Conservation (phyloP, 2,888 invertebrate genomes). For the Ennomos erosarius region DNA sequence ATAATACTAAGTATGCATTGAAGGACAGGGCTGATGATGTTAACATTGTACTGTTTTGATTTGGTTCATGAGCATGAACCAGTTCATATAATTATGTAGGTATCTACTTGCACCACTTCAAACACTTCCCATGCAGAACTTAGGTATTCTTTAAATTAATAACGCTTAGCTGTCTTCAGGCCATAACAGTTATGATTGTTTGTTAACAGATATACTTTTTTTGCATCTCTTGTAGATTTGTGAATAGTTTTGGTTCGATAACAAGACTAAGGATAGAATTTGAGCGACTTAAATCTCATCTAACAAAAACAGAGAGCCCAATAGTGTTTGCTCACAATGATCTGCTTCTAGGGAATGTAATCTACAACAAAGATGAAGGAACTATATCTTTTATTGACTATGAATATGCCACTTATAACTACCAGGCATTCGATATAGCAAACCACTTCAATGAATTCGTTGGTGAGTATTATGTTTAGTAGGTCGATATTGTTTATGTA, state of each 20-base stretch:
- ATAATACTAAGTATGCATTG: no score
- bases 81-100: no score
- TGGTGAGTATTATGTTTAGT: slow-evolving; percentile 89
- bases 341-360: slow-evolving; percentile 96
- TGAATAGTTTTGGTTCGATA: slow-evolving; percentile 87
- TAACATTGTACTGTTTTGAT: no score
- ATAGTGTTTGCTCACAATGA: slow-evolving; percentile 99
- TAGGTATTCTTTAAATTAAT: no score
- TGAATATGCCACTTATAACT: slow-evolving; percentile 97
- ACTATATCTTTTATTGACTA: slow-evolving; percentile 97
- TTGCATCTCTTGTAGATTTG: slow-evolving; percentile 85
- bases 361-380: slow-evolving; percentile 89
- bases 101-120: no score
- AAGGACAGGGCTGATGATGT: no score
- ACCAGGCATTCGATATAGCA: slow-evolving; percentile 97
- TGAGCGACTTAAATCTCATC: slow-evolving; percentile 85
- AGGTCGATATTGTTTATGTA: no score
- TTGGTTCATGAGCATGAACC: no score
- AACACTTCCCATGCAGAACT: no score
- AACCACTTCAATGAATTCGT: slow-evolving; percentile 99
- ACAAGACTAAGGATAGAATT: slow-evolving; percentile 89
- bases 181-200: slow-evolving; percentile 18
- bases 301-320: slow-evolving; percentile 88
- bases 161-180: neutral
- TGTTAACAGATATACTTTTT: slow-evolving; percentile 38